These are phyloP conservation scores for Centropyge bicolor DNA, from an alignment of 2,797 vertebrate species.

Conservation along the genomic window DNA sequence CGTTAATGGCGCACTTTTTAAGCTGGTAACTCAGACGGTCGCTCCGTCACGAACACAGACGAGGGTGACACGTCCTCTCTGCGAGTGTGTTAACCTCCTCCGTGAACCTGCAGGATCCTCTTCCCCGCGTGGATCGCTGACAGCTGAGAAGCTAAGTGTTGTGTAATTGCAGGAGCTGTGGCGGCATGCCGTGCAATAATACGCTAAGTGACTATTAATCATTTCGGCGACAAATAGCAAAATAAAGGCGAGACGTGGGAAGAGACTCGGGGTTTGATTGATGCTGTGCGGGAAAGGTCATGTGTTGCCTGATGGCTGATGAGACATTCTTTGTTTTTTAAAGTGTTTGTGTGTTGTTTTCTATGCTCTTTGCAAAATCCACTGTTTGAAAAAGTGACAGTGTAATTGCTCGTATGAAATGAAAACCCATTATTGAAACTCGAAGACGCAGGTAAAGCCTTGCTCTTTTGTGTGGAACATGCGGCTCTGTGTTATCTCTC, in stretches of 20 bases:
- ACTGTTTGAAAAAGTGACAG: slow-evolving; percentile 31
- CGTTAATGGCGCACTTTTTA: neutral
- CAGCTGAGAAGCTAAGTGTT: slow-evolving; percentile 69
- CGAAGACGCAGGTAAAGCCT: slow-evolving; percentile 20
- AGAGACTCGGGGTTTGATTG: slow-evolving; percentile 61
- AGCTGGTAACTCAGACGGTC: slow-evolving; percentile 18
- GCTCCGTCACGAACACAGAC: slow-evolving; percentile 21
- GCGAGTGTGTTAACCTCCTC: slow-evolving; percentile 59
- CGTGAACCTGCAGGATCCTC: slow-evolving; percentile 54
- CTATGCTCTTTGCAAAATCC: neutral
- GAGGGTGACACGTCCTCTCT: slow-evolving; percentile 55
- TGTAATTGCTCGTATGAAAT: slow-evolving; percentile 36
- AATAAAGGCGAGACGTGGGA: slow-evolving; percentile 71
- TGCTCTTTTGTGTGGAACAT: neutral
- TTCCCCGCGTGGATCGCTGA: slow-evolving; percentile 59
- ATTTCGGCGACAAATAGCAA: slow-evolving; percentile 82
- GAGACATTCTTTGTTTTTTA: slow-evolving; percentile 20
- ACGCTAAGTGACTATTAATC: slow-evolving; percentile 85
- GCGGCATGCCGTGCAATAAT: slow-evolving; percentile 77
- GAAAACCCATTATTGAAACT: slow-evolving; percentile 26
- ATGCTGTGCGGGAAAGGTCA: slow-evolving; percentile 61
- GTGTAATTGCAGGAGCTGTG: slow-evolving; percentile 75
- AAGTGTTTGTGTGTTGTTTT: neutral
- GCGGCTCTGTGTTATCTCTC: neutral
- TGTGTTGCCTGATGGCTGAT: slow-evolving; percentile 45